A percentile compares a stretch with the other conserved stretches of the same genome.
These are phyloP conservation scores for Plagodis pulveraria DNA, from an alignment of 2,888 invertebrate genomes.

Conservation along the genomic window DNA sequence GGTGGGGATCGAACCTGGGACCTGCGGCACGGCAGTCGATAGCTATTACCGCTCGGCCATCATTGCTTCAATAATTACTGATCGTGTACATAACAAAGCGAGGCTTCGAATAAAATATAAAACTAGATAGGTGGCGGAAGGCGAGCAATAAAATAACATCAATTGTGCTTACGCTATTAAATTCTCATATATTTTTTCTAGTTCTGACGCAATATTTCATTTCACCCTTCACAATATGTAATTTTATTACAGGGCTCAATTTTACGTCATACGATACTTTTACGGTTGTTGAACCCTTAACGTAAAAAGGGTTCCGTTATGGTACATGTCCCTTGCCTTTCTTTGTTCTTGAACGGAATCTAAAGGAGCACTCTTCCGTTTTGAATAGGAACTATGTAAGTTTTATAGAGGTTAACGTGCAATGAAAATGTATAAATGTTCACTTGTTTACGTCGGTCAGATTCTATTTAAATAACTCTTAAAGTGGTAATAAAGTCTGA, in stretches of 20 bases:
- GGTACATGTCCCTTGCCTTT: constrained; percentile 51
- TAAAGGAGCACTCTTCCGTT: constrained; percentile 49
- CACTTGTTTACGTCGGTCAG: constrained; percentile 24
- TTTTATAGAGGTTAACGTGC: too few relatives aligned
- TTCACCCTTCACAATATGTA: constrained; percentile 67
- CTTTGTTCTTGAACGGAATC: constrained; percentile 59
- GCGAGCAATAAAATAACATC: constrained; percentile 32
- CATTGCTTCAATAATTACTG: constrained; percentile 41
- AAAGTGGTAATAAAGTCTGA: too few relatives aligned
- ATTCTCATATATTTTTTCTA: constrained; percentile 54
- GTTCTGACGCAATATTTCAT: constrained; percentile 67
- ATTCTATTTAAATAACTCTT: constrained; percentile 30
- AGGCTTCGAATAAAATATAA: constrained; percentile 30
- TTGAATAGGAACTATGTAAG: constrained; percentile 44
- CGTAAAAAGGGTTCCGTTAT: too few relatives aligned
- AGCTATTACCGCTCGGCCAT: constrained; percentile 41
- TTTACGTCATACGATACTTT: too few relatives aligned
- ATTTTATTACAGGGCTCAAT: too few relatives aligned
- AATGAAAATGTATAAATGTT: constrained; percentile 27
- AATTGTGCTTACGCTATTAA: constrained; percentile 46
- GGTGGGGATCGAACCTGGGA: too few relatives aligned
- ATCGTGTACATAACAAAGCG: constrained; percentile 40
- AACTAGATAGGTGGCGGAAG: constrained; percentile 10
- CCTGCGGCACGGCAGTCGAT: too few relatives aligned
- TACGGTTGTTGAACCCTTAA: too few relatives aligned